Evolutionary conservation across 2,888 invertebrate species (phyloP), one percentile per base, ranked within the genome.

Genomic region (Matsumyia berberina): DNA sequence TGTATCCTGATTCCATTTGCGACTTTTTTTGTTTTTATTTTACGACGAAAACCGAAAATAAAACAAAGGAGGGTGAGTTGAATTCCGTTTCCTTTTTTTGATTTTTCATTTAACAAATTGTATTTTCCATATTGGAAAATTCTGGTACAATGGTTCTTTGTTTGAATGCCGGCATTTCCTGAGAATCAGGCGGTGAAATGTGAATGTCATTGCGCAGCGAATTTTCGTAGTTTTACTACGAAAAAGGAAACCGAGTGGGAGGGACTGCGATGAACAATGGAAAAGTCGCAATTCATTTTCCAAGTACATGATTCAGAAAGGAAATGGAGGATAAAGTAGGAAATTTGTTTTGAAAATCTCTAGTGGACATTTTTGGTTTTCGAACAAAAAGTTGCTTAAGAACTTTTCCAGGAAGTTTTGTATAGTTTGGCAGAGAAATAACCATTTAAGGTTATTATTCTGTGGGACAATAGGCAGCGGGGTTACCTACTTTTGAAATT

Each of bases 41-140:
- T 8, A 46, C 49, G 35, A 31, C 3, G 17, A 35, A 31, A 35
- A 42, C 12, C 17, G 15, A 74, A 76, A 49, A 33, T 37, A 51
- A 58, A 64, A 78, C 78, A 72, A 77, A 77, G 73, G 29, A 79
- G 31, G 78, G 82, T 82, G 72, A 82, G 82, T 82, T 49, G 29
- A 15, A 66, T 0, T 5, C 5, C 11, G 33, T n/a, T 57, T 66
- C 49, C 29, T 37, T 11, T 35, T 12, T 64, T 35, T 49, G 15
- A 8, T 69, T 5, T 64, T 35, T 49, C 24, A 8, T 69, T 5
- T 31, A 4, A 12, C 8, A 29, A 44, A 24, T 12, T 5, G 11
- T 46, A 58, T n/a, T 58, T 55, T 57, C 3, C 9, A 29, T 9
- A 24, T 15, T 44, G 6, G 9, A 35, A 55, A 24, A 31, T 29